Conservation (phyloP, 2,888 invertebrate species). For the Physocephala rufipes region DNA sequence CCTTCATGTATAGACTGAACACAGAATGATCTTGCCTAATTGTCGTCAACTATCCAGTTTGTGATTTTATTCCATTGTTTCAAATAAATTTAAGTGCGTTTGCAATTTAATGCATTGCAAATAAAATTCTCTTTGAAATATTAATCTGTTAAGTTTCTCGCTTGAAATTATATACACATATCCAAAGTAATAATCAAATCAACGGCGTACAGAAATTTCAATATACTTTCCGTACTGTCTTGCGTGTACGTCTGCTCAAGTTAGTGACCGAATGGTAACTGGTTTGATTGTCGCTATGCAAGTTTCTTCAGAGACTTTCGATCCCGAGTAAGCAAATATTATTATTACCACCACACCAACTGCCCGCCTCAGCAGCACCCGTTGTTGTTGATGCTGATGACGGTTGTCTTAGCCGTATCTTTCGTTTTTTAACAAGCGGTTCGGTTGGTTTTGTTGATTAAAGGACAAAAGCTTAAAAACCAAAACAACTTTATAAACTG, state of each 20-base stretch:
- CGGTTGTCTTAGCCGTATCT: not conserved
- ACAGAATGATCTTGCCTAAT: too few relatives aligned
- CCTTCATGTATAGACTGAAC: too few relatives aligned
- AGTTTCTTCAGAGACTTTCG: constrained; percentile 34
- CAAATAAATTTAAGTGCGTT: too few relatives aligned
- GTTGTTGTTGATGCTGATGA: constrained; percentile 39
- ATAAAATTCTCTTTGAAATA: not conserved
- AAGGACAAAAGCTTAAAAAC: constrained; percentile 14
- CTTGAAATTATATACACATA: constrained; percentile 19
- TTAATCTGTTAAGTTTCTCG: too few relatives aligned
- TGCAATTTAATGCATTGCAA: too few relatives aligned
- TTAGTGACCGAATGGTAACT: constrained; percentile 65
- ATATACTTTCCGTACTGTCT: constrained; percentile 35
- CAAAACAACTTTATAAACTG: not conserved
- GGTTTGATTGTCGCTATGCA: constrained; percentile 55
- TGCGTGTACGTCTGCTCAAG: constrained; percentile 60
- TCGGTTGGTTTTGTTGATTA: constrained; percentile 15
- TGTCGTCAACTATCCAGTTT: too few relatives aligned
- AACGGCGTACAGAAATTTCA: not conserved
- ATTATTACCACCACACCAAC: too few relatives aligned
- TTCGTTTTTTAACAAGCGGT: too few relatives aligned
- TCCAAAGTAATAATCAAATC: constrained; percentile 24
- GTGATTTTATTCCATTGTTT: too few relatives aligned
- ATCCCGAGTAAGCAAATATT: constrained; percentile 45
- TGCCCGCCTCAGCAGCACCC: too few relatives aligned